Conservation (phyloP, 2,888 invertebrate species). For the Acleris sparsana region DNA sequence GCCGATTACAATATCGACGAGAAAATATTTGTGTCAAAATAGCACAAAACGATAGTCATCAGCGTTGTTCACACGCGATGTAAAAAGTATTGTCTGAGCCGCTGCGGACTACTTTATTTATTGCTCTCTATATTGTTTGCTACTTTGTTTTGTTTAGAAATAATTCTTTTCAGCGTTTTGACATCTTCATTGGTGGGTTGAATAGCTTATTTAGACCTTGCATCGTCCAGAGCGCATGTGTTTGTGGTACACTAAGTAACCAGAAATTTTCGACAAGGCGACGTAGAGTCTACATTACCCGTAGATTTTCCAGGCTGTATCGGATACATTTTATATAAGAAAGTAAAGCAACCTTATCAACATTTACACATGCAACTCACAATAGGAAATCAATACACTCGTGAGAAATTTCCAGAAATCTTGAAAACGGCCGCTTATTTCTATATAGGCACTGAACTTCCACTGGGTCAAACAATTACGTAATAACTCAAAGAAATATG, state of each 20-base stretch:
- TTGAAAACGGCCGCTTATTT: neutral
- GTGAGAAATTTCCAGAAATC: too few relatives aligned
- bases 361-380: too few relatives aligned
- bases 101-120: conserved; percentile 58
- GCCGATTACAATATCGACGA: conserved; percentile 67
- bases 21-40: conserved; percentile 71
- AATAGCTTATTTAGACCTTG: neutral
- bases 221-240: too few relatives aligned
- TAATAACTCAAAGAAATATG: conserved; percentile 17
- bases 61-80: conserved; percentile 64
- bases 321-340: too few relatives aligned
- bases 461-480: conserved; percentile 4
- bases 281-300: too few relatives aligned
- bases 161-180: conserved; percentile 53
- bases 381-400: too few relatives aligned
- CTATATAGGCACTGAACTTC: neutral
- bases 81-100: conserved; percentile 64
- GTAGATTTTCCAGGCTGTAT: too few relatives aligned
- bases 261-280: too few relatives aligned
- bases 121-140: conserved; percentile 51
- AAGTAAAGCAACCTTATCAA: too few relatives aligned
- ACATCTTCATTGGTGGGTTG: conserved; percentile 52
- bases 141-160: conserved; percentile 53
- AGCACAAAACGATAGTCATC: conserved; percentile 74
- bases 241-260: too few relatives aligned